A percentile compares a stretch with the other conserved stretches of the same genome.
Evolutionary conservation across 2,113 vertebrate genomes (phyloP).

Genomic region (Dipodomys stephensi): DNA sequence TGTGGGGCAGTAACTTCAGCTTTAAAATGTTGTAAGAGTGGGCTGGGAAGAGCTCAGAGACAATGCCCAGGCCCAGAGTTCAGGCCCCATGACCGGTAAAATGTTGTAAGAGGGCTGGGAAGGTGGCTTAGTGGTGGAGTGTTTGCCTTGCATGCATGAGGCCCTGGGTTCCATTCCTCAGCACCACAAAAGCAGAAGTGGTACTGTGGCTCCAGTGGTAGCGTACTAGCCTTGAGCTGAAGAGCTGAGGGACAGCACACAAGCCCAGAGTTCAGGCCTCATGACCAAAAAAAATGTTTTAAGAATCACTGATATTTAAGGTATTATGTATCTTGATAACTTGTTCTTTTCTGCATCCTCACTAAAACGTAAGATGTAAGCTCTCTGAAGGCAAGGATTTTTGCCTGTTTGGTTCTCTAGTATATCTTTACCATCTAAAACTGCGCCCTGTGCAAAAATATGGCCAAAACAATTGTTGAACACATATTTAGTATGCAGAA

Average conservation of each 20-base stretch:
- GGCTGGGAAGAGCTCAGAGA: no score
- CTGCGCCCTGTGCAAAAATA: neutral
- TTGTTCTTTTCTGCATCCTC: neutral
- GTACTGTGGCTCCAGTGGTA: no score
- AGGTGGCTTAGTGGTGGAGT: no score
- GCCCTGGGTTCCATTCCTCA: no score
- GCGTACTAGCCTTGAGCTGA: no score
- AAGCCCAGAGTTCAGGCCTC: no score
- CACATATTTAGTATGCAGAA: neutral
- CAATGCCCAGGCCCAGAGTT: no score
- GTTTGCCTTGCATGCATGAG: no score
- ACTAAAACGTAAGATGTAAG: slow-evolving; percentile 1
- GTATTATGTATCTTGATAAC: neutral
- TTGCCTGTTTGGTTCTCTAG: neutral
- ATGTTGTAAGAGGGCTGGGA: no score
- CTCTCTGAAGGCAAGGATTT: neutral
- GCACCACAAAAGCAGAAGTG: no score
- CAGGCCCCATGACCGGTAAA: no score
- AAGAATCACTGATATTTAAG: neutral
- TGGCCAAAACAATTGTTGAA: neutral
- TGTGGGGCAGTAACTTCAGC: neutral
- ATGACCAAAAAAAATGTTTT: neutral
- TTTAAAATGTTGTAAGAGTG: neutral
- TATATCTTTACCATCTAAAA: neutral
- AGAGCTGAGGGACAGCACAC: no score